These are phyloP conservation scores for Pseudois nayaur DNA, from an alignment of 2,113 vertebrate species.

Conservation along the genomic window DNA sequence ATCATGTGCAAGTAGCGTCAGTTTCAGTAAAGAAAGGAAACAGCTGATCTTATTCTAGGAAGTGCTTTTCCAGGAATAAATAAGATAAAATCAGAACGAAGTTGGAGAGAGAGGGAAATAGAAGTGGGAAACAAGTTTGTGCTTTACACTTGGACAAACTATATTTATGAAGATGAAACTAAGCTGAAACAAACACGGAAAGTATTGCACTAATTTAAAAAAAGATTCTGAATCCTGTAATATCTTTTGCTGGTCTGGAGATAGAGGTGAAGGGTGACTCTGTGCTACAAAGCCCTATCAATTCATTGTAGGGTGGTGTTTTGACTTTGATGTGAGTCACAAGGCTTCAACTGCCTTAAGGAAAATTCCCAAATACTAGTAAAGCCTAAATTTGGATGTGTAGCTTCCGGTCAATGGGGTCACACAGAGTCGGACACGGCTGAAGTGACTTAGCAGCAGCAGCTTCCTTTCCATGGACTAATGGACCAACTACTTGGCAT, in stretches of 20 bases:
- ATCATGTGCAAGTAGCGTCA: neutral
- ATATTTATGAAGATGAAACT: neutral
- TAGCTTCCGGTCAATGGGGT: neutral
- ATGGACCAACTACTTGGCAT: neutral
- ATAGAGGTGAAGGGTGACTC: neutral
- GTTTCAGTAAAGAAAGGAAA: neutral
- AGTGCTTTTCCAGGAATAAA: conserved; percentile 51
- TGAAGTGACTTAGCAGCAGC: neutral
- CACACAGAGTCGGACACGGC: too few relatives aligned
- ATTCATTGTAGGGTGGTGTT: neutral
- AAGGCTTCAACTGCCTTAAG: neutral
- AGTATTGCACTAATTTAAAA: neutral
- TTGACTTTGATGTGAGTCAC: conserved; percentile 14
- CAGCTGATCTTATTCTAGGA: neutral
- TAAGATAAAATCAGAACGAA: conserved; percentile 18
- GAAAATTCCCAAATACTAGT: neutral
- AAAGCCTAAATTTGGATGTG: neutral
- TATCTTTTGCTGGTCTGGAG: neutral
- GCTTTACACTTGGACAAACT: neutral
- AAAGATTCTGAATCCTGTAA: neutral
- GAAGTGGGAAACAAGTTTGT: neutral
- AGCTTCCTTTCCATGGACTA: neutral
- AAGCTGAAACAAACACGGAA: conserved; percentile 53
- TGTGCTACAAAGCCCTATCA: conserved; percentile 4
- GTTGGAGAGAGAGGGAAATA: neutral